Conservation (phyloP, 1,140 invertebrate species). For the Paralvinella palmiformis region DNA sequence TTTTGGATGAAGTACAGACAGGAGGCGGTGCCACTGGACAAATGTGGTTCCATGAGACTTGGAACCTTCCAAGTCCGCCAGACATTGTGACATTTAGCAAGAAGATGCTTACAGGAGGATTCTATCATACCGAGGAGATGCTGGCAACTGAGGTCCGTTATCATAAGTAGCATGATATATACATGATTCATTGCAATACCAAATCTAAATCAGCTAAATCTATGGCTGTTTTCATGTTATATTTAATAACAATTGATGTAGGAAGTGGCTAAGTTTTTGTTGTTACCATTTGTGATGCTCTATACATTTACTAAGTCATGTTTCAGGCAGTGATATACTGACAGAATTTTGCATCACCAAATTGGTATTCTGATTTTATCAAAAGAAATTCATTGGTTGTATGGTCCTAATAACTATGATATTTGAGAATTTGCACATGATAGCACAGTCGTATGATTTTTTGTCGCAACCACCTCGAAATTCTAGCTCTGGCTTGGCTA, state of each 20-base stretch:
- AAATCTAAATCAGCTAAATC: background rate
- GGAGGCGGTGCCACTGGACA: conserved; percentile 95
- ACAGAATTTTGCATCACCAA: too few species aligned
- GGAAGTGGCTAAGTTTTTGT: background rate
- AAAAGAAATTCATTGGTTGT: too few species aligned
- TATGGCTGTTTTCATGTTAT: background rate
- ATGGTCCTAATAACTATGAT: too few species aligned
- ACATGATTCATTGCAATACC: background rate
- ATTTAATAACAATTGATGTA: background rate
- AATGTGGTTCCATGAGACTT: conserved; percentile 97
- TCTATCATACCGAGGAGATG: conserved; percentile 73
- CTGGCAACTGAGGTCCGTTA: conserved; percentile 56
- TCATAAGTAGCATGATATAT: background rate
- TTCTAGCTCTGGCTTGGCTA: too few species aligned
- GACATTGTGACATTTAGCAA: conserved; percentile 97
- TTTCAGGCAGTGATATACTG: too few species aligned
- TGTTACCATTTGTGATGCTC: background rate
- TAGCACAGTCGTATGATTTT: too few species aligned
- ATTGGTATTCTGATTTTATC: too few species aligned
- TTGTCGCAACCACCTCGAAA: too few species aligned
- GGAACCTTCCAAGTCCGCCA: conserved; percentile 74
- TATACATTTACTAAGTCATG: background rate
- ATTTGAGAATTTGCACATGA: too few species aligned
- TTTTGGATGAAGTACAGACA: conserved; percentile 97
- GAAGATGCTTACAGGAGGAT: conserved; percentile 95